Percentiles rank a stretch among this genome's conserved stretches.
Evolutionary conservation across 2,888 invertebrate species (phyloP).

Genomic region (Hyposoter dolosus): DNA sequence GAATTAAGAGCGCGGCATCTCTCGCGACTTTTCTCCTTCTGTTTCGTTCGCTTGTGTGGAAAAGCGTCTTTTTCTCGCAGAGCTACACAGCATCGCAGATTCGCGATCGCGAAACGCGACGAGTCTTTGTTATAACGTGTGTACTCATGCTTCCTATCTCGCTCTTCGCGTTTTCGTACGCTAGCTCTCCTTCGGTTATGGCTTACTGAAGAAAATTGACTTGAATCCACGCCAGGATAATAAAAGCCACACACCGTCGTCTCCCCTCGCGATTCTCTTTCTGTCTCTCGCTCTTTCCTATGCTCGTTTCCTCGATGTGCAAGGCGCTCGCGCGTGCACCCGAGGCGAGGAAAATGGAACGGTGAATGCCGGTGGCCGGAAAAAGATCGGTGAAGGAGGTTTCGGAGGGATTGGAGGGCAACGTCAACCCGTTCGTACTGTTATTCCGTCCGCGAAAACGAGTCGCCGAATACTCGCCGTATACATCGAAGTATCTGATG

Average conservation of each 20-base stretch:
- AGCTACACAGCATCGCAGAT: slow-evolving; percentile 13
- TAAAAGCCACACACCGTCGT: slow-evolving; percentile 75
- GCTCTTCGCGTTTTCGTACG: slow-evolving; percentile 71
- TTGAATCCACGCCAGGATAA: slow-evolving; percentile 83
- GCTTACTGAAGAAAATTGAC: slow-evolving; percentile 83
- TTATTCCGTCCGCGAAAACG: slow-evolving; percentile 60
- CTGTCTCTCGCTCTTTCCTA: not conserved
- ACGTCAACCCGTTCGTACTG: slow-evolving; percentile 60
- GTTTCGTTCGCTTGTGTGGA: slow-evolving; percentile 41
- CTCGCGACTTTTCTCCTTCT: slow-evolving; percentile 27
- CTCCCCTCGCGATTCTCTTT: slow-evolving; percentile 44
- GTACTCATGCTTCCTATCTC: slow-evolving; percentile 72
- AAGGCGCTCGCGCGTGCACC: slow-evolving; percentile 65
- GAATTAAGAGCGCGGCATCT: slow-evolving; percentile 67
- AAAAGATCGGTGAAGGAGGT: slow-evolving; percentile 31
- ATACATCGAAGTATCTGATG: not conserved
- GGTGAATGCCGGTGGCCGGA: slow-evolving; percentile 66
- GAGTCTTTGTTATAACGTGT: slow-evolving; percentile 66
- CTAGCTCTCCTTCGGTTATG: slow-evolving; percentile 74
- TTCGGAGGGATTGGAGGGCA: slow-evolving; percentile 24
- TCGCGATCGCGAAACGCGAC: slow-evolving; percentile 37
- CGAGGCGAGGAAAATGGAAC: slow-evolving; percentile 76
- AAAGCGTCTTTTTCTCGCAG: slow-evolving; percentile 51
- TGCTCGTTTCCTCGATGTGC: not conserved
- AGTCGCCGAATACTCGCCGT: slow-evolving; percentile 34